Conservation (phyloP, 2,113 vertebrate species). For the Gadus macrocephalus region DNA sequence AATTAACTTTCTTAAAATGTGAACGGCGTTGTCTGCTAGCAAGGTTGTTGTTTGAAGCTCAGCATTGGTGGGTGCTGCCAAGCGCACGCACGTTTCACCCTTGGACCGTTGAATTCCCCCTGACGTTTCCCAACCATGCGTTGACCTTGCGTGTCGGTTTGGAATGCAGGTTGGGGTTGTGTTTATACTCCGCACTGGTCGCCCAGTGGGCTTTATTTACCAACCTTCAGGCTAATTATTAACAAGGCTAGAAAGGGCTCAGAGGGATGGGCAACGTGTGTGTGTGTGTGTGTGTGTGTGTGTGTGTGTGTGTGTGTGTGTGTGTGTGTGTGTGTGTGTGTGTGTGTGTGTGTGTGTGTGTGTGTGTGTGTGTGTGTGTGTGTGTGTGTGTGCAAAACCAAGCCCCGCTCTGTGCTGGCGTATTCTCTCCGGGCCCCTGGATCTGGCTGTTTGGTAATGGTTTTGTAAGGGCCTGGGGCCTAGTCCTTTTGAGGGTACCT, state of each 20-base stretch:
- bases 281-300: too few species aligned
- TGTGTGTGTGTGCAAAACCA: not conserved
- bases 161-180: slow-evolving; percentile 47
- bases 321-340: not conserved
- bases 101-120: slow-evolving; percentile 26
- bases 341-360: not conserved
- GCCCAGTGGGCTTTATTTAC: slow-evolving; percentile 49
- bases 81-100: slow-evolving; percentile 32
- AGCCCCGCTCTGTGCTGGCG: slow-evolving; percentile 21
- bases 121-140: slow-evolving; percentile 24
- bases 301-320: not conserved
- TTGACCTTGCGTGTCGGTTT: slow-evolving; percentile 47
- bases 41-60: not conserved
- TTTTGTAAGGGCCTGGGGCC: slow-evolving; percentile 28
- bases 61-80: not conserved
- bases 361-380: not conserved
- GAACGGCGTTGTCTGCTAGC: not conserved
- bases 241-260: slow-evolving; percentile 33
- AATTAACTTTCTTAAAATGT: not conserved
- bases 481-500: slow-evolving; percentile 42
- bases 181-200: slow-evolving; percentile 30
- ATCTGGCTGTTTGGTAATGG: slow-evolving; percentile 59
- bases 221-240: slow-evolving; percentile 60
- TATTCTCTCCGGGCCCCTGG: slow-evolving; percentile 40
- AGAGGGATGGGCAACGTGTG: slow-evolving; percentile 11